phyloP scores from a whole-genome alignment of 2,113 vertebrate genomes.

The Saimiri boliviensis region DNA sequence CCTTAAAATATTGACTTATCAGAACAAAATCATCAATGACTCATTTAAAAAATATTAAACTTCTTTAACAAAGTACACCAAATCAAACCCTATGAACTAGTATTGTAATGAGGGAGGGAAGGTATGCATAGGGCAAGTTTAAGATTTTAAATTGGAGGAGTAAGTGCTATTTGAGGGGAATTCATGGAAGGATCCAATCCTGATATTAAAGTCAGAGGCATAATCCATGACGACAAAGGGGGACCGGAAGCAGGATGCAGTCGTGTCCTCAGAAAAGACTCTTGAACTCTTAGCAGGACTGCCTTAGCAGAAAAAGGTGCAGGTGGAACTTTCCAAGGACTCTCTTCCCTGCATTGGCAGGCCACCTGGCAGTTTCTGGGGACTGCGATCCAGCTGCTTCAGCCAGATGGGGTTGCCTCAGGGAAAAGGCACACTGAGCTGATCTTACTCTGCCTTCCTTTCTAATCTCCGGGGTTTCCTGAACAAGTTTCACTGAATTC shows the following conservation, averaged over 20 bases:
- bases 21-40: background rate
- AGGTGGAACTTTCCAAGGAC: background rate
- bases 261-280: background rate
- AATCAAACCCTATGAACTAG: background rate
- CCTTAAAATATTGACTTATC: background rate
- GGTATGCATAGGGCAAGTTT: background rate
- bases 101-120: background rate
- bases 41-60: background rate
- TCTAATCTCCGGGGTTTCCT: background rate
- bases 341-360: too few relatives aligned
- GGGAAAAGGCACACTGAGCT: background rate
- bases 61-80: background rate
- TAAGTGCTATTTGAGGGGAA: background rate
- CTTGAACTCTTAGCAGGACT: background rate
- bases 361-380: background rate
- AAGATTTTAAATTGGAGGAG: background rate
- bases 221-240: background rate
- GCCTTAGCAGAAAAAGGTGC: background rate
- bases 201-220: background rate
- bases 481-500: background rate
- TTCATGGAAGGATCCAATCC: background rate
- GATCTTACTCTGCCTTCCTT: background rate
- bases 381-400: background rate
- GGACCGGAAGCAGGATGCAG: background rate
- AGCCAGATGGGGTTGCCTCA: background rate